Conservation (phyloP, 1,140 invertebrate genomes). For the Battus philenor region DNA sequence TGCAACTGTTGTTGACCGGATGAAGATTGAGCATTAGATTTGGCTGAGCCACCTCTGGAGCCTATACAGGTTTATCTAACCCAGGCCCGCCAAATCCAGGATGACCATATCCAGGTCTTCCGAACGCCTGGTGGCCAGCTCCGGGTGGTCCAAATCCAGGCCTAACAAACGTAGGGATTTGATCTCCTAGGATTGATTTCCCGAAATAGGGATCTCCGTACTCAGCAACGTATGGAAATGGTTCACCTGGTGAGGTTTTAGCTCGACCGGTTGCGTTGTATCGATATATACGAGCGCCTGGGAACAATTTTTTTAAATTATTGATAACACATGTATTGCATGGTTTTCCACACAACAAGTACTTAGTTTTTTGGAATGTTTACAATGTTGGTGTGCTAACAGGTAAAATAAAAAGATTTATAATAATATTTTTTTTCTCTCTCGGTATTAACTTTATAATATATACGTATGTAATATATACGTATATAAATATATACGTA, state of each 20-base stretch:
- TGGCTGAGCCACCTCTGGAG: not conserved
- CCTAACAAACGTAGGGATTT: not conserved
- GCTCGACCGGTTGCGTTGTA: not conserved
- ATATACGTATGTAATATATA: too few species aligned
- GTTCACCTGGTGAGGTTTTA: not conserved
- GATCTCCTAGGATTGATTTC: not conserved
- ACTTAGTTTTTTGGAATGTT: too few species aligned
- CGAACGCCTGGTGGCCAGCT: not conserved
- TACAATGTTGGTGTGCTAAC: too few species aligned
- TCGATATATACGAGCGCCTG: not conserved
- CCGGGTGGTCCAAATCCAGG: not conserved
- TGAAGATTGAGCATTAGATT: slow-evolving; percentile 1
- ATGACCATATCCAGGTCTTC: not conserved
- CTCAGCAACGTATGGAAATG: not conserved
- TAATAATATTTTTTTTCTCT: too few species aligned
- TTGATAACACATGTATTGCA: too few species aligned
- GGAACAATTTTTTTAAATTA: too few species aligned
- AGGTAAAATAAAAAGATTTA: too few species aligned
- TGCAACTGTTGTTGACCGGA: slow-evolving; percentile 2
- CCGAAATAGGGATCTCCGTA: not conserved
- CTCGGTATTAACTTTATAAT: too few species aligned
- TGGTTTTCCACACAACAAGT: too few species aligned
- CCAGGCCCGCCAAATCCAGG: slow-evolving; percentile 13
- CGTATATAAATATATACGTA: too few species aligned
- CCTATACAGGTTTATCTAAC: slow-evolving; percentile 1